Evolutionary conservation across 1,140 invertebrate species (phyloP), one percentile per base, ranked within the genome.

Genomic region (Pararge aegeria): DNA sequence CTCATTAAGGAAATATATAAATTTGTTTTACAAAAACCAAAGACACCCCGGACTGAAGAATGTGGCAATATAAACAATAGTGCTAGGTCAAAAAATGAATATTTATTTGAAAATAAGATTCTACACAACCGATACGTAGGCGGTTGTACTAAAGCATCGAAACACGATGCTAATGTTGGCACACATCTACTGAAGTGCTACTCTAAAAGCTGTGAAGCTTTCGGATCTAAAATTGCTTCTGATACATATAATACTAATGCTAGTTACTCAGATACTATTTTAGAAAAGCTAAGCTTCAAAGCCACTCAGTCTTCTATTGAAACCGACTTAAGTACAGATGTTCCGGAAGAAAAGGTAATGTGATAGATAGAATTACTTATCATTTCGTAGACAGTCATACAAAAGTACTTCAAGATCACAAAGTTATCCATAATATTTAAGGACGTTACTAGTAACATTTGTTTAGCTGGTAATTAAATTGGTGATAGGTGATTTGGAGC

Each of bases 1-100:
- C 57, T 87, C 2, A 78, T 89, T 40, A 87, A 83, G 69, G 78
- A 89, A 66, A 87, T 89, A 27, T 86, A 89, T 44, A 83, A 87
- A 54, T 69, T 68, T 38, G 75, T 89, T 12, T 68, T 73, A 20
- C 77, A 80, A 66, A 78, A 65, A 27, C 70, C 75, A 12, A 71
- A 64, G 20, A 38, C 38, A 48, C 20, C 20, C 20, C 49, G 29
- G 1, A 57, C 44, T 24, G 42, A 21, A 19, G 16, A 46, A 21
- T 16, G n/a, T 30, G 13, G 6, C 5, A 19, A 21, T 52, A 18
- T 18, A n/a, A 48, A 37, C 5, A 37, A 10, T 6, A 16, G 10
- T 5, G 18, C 30, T 30, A 40, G 19, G 12, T 55, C 44, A 18
- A 74, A 68, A 50, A 56, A 65, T 53, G 51, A 64, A n/a, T 29